Percentiles rank a stretch among this genome's conserved stretches.
phyloP scores from a whole-genome alignment of 2,113 vertebrate genomes.

The Proterorhinus semilunaris region DNA sequence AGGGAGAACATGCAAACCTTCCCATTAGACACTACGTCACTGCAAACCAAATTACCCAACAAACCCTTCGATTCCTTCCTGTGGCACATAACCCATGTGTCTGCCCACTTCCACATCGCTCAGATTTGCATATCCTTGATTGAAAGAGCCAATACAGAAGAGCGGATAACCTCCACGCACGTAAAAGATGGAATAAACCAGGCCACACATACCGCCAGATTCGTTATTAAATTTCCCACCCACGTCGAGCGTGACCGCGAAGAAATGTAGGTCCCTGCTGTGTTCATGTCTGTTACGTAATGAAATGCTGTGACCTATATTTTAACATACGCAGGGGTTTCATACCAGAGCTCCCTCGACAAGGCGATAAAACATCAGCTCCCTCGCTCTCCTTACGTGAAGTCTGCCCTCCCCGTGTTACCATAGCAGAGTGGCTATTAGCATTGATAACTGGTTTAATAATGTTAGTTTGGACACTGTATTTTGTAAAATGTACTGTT shows the following conservation, averaged over 20 bases:
- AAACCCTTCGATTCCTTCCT: too few relatives aligned
- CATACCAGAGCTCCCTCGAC: conserved; percentile 40
- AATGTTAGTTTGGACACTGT: too few relatives aligned
- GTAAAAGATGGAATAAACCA: conserved; percentile 9
- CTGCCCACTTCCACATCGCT: too few relatives aligned
- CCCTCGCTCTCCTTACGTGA: background rate
- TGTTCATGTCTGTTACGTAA: conserved; percentile 26
- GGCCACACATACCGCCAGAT: conserved; percentile 21
- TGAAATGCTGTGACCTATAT: conserved; percentile 43
- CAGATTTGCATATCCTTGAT: background rate
- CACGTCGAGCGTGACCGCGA: background rate
- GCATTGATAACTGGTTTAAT: too few relatives aligned
- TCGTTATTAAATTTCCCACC: conserved; percentile 53
- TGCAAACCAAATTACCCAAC: too few relatives aligned
- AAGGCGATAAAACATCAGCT: background rate
- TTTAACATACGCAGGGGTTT: conserved; percentile 1
- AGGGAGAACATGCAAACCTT: too few relatives aligned
- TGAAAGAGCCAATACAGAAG: background rate
- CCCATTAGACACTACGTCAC: too few relatives aligned
- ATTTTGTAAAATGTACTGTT: too few relatives aligned
- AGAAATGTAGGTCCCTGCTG: conserved; percentile 11
- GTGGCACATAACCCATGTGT: too few relatives aligned
- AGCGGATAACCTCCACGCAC: conserved; percentile 18
- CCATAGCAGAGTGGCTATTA: too few relatives aligned
- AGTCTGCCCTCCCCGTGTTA: background rate